Evolutionary conservation across 2,888 invertebrate genomes (phyloP), one percentile per base, ranked within the genome.

Genomic region (Watsonalla binaria): DNA sequence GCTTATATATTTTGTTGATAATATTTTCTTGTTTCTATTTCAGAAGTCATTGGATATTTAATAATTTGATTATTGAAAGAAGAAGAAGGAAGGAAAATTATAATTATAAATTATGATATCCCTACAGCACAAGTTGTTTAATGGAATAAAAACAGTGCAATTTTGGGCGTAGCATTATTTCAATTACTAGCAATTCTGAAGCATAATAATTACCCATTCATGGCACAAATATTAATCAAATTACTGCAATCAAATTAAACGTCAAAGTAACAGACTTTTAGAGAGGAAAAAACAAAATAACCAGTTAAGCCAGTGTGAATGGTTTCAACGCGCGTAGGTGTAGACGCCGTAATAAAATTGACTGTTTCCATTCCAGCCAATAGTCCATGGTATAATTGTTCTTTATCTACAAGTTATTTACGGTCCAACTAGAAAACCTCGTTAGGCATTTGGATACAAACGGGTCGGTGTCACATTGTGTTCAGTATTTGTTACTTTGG

Each of bases 311-410:
- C 70, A 72, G 65, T 72, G 77, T 75, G 75, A 71, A 78, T 70
- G 69, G 64, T 61, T 64, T 53, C 48, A 57, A 56, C 51, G 51
- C 52, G 77, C 75, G 84, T 84, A 78, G 86, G 86, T 72, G 86
- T 74, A 68, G 68, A 79, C 72, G 74, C 74, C 70, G 78, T 80
- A 73, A 76, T 76, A 71, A 79, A 81, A 79, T 75, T 68, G 71
- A 66, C 72, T 72, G 68, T 72, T 75, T 66, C 67, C 61, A 74
- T 72, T 70, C 49, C 37, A 49, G 15, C 49, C 71, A 74, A 76
- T 74, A 71, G 73, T 63, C 73, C 64, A 72, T 65, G 72, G 78
- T 76, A 81, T 80, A 77, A 84, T 82, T 82, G 81, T 80, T 76
- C 65, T 80, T 79, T 79, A 80, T 82, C 72, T 79, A 61, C 61